A percentile compares a stretch with the other conserved stretches of the same genome.
Evolutionary conservation across 2,888 invertebrate genomes (phyloP).

Genomic region (Drosophila macrothrix): DNA sequence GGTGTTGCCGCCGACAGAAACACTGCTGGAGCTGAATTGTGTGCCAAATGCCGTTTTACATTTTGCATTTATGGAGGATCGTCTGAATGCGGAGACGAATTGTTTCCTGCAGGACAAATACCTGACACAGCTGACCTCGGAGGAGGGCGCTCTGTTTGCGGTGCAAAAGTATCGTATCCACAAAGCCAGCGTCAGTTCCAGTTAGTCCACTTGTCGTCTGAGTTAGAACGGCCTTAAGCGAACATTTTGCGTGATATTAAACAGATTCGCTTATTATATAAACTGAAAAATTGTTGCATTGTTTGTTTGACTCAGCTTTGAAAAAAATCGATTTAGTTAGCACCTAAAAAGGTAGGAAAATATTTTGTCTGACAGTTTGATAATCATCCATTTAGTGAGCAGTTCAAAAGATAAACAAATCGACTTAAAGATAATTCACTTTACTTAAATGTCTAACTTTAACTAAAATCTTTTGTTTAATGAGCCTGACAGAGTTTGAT

Average conservation of each 20-base stretch:
- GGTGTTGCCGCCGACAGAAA: slow-evolving; percentile 87
- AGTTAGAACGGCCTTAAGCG: slow-evolving; percentile 45
- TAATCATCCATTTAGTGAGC: too few species aligned
- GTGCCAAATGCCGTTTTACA: slow-evolving; percentile 92
- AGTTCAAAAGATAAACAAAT: too few species aligned
- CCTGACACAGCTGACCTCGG: slow-evolving; percentile 88
- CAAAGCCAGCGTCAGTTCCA: slow-evolving; percentile 42
- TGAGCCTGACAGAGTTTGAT: too few species aligned
- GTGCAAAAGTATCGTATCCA: slow-evolving; percentile 88
- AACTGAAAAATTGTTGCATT: not conserved
- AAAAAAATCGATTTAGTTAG: not conserved
- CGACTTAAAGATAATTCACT: too few species aligned
- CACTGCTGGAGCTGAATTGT: slow-evolving; percentile 90
- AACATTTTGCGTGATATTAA: slow-evolving; percentile 66
- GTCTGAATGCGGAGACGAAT: slow-evolving; percentile 35
- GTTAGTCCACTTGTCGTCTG: slow-evolving; percentile 35
- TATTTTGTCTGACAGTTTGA: too few species aligned
- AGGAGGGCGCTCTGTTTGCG: slow-evolving; percentile 89
- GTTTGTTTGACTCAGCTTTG: not conserved
- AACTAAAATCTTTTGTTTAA: too few species aligned
- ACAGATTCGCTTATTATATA: slow-evolving; percentile 48
- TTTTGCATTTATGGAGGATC: slow-evolving; percentile 87
- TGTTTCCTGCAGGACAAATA: slow-evolving; percentile 87
- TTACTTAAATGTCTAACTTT: too few species aligned
- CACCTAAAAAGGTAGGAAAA: too few species aligned